Evolutionary conservation across 2,888 invertebrate species (phyloP).

Genomic region (Leptothorax acervorum): DNA sequence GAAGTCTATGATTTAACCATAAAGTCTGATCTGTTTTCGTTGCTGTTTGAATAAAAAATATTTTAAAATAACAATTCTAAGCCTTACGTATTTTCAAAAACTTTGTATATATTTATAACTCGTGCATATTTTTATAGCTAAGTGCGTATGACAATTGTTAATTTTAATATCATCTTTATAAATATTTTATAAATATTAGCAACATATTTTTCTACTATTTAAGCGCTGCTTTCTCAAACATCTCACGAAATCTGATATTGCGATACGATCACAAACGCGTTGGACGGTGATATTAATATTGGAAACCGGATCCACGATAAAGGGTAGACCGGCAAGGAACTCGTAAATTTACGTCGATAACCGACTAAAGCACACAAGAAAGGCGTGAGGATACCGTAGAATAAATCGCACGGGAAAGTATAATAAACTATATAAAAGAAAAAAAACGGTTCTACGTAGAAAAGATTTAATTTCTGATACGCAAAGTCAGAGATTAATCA

Average conservation of each 20-base stretch:
- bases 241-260: slow-evolving; percentile 66
- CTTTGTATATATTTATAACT: neutral
- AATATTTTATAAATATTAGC: slow-evolving; percentile 11
- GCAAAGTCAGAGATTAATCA: neutral
- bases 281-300: slow-evolving; percentile 69
- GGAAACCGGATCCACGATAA: slow-evolving; percentile 65
- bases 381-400: slow-evolving; percentile 12
- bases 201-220: slow-evolving; percentile 24
- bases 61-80: neutral
- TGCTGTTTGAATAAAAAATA: neutral
- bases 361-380: slow-evolving; percentile 45
- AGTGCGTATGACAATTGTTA: neutral
- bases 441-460: neutral
- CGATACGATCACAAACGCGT: slow-evolving; percentile 63
- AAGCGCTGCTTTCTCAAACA: slow-evolving; percentile 28
- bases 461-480: neutral
- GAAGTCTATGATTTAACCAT: neutral
- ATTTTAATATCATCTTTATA: neutral
- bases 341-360: slow-evolving; percentile 61
- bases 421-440: slow-evolving; percentile 14
- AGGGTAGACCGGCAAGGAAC: slow-evolving; percentile 58
- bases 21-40: neutral
- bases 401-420: slow-evolving; percentile 37
- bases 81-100: neutral
- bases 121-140: neutral